Evolutionary conservation across 2,888 invertebrate genomes (phyloP).

Genomic region (Erebia palarica): DNA sequence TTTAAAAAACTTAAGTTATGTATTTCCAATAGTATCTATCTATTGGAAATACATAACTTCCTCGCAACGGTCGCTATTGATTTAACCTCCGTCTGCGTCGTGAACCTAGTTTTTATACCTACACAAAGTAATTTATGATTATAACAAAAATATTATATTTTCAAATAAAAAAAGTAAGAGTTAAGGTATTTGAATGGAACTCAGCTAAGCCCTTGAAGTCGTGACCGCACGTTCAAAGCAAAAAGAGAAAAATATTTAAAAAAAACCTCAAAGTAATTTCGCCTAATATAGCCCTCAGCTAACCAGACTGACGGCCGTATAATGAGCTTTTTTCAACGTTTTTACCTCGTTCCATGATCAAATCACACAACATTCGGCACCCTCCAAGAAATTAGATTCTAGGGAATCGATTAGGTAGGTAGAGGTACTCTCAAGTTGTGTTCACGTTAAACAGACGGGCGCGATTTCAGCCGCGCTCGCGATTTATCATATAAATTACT

Average conservation of each 20-base stretch:
- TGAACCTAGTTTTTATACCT: too few species aligned
- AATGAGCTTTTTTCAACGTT: slow-evolving; percentile 51
- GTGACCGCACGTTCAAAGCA: neutral
- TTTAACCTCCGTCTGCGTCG: too few species aligned
- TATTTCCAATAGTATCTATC: too few species aligned
- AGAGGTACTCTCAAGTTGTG: too few species aligned
- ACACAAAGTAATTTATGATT: too few species aligned
- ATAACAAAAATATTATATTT: too few species aligned
- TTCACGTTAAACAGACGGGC: too few species aligned
- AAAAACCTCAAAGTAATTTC: slow-evolving; percentile 1
- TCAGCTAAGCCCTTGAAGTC: neutral
- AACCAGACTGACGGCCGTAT: slow-evolving; percentile 47
- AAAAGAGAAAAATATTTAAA: neutral
- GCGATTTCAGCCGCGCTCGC: too few species aligned
- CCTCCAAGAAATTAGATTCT: slow-evolving; percentile 41
- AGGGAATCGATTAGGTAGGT: slow-evolving; percentile 38
- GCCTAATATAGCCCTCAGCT: slow-evolving; percentile 21
- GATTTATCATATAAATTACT: too few species aligned
- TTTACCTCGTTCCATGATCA: neutral
- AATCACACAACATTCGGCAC: slow-evolving; percentile 17
- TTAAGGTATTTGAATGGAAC: neutral
- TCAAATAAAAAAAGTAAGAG: neutral
- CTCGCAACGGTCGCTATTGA: too few species aligned
- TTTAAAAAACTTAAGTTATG: too few species aligned
- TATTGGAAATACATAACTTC: too few species aligned